These are phyloP conservation scores for Pangasius mekongensis DNA, from an alignment of 2,797 vertebrate genomes.

Conservation along the genomic window DNA sequence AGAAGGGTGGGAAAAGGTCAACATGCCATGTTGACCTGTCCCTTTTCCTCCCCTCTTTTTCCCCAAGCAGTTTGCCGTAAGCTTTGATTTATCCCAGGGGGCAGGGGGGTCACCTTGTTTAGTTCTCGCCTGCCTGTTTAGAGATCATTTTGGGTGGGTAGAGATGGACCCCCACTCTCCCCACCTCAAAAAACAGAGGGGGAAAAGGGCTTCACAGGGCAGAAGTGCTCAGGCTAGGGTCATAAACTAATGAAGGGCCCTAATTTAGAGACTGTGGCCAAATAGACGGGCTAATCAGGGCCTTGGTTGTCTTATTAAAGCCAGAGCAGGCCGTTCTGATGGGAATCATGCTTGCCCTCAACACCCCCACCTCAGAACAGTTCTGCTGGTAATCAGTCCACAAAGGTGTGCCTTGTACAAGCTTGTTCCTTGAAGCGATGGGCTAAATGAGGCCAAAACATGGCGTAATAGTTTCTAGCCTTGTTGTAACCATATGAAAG, in stretches of 20 bases:
- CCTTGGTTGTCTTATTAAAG: conserved; percentile 80
- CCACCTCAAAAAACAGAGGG: conserved; percentile 26
- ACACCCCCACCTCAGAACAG: conserved; percentile 30
- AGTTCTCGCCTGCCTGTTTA: conserved; percentile 71
- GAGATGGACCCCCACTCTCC: background rate
- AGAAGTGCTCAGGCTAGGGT: conserved; percentile 68
- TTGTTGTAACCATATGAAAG: background rate
- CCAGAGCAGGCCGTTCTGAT: conserved; percentile 71
- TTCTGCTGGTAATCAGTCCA: conserved; percentile 43
- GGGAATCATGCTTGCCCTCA: conserved; percentile 41
- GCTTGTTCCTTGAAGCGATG: conserved; percentile 23
- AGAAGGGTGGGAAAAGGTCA: conserved; percentile 70
- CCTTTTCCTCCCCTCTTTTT: conserved; percentile 64
- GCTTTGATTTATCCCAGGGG: conserved; percentile 71
- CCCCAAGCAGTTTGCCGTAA: conserved; percentile 70
- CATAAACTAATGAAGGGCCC: conserved; percentile 84
- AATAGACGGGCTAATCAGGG: conserved; percentile 77
- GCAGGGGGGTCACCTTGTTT: conserved; percentile 55
- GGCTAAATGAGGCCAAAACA: conserved; percentile 5
- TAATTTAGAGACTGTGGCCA: conserved; percentile 78
- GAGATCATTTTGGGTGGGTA: conserved; percentile 52
- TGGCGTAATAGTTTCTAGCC: conserved; percentile 14
- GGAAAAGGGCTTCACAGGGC: conserved; percentile 53
- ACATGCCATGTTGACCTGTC: conserved; percentile 78
- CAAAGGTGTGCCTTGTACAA: conserved; percentile 41